These are phyloP conservation scores for Capra hircus DNA, from an alignment of 2,113 vertebrate species.

Conservation along the genomic window DNA sequence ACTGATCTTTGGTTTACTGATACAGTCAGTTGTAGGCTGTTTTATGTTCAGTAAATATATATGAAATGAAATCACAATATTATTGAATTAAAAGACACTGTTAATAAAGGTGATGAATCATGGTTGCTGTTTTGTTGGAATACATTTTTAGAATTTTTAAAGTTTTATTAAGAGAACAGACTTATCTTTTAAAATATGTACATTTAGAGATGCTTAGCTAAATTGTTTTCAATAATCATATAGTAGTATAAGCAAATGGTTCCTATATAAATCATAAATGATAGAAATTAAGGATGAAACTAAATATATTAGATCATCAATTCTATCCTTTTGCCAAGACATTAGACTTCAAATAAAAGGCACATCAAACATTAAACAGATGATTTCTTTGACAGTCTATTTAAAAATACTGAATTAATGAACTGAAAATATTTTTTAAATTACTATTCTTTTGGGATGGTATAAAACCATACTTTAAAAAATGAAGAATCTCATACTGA, in stretches of 20 bases:
- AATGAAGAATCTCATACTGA: background rate
- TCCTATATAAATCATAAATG: background rate
- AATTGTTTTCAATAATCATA: background rate
- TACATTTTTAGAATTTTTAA: background rate
- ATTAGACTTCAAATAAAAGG: constrained; percentile 6
- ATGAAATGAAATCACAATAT: background rate
- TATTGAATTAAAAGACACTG: background rate
- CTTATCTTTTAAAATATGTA: background rate
- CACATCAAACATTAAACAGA: background rate
- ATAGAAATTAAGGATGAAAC: background rate
- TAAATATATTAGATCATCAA: background rate
- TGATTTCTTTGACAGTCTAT: constrained; percentile 16
- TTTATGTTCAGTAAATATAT: background rate
- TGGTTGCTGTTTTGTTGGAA: background rate
- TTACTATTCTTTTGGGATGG: background rate
- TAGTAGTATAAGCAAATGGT: background rate
- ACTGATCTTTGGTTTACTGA: background rate
- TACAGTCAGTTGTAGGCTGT: background rate
- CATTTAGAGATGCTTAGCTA: background rate
- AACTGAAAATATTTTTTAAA: background rate
- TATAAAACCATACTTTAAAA: background rate
- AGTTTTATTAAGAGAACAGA: background rate
- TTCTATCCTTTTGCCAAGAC: background rate
- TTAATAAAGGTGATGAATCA: background rate
- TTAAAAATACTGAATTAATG: constrained; percentile 26